Base-by-base conservation (phyloP, 2,113 vertebrate species). In the Phyllopteryx taeniolatus region DNA sequence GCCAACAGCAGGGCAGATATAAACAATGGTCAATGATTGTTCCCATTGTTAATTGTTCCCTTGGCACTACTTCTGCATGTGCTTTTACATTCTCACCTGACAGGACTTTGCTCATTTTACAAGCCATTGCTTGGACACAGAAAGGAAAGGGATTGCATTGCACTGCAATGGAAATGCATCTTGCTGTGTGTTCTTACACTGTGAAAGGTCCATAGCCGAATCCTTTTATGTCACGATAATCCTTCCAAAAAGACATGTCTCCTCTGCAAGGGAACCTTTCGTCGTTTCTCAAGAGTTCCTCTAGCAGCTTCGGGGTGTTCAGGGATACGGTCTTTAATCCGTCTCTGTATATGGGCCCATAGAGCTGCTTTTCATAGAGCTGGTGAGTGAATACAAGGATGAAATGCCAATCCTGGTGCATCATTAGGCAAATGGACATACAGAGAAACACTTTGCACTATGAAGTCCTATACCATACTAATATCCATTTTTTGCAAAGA, bases 151-250 rank as follows among this genome's bases (percentile, higher is more conserved):
- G 20, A 54, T 19, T 5, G 0, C 47, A 51, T 51, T 51, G 5
- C 46, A 1, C 12, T 14, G 14, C 46, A 22, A 11, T 8, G n/a
- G 9, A 56, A 56, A 56, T 2, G n/a, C 22, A n/a, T 27, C 4
- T 4, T 27, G 22, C 19, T n/a, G 13, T 3, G 27, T 7, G 13
- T 15, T 84, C 95, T 96, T 92, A 99, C 97, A 87, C 94, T 0
- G 95, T 95, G 65, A 99, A 94, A 62, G 94, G 94, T n/a, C 97
- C 97, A 0, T 97, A 98, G 43, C 93, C 84, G 15, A 95, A 57
- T 63, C 80, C 93, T 4, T 86, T 91, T 31, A 86, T 83, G 68
- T 96, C 92, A 0, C 97, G 93, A 70, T 95, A 94, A 9, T 94
- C 95, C 73, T 91, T 96, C 97, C 97, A 99, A 1, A 91, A 46